Percentiles rank a stretch among this genome's conserved stretches.
phyloP scores from a whole-genome alignment of 2,888 invertebrate species.

The Chironomus tentans region DNA sequence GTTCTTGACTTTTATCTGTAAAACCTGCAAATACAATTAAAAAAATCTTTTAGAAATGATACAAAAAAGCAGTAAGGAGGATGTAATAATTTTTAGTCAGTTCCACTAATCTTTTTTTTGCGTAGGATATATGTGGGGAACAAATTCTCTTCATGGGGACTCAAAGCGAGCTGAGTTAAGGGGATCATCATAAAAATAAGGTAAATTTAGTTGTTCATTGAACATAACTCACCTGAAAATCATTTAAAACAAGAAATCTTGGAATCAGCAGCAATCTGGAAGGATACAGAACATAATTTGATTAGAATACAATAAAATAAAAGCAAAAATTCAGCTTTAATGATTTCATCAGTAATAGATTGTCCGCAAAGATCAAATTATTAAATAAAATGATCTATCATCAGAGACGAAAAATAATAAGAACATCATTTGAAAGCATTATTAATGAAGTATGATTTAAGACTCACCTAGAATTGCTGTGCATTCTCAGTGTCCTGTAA shows the following conservation, averaged over 20 bases:
- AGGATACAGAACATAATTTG: background rate
- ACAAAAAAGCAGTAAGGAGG: too few relatives aligned
- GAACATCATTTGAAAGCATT: slow-evolving; percentile 30
- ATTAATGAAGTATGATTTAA: slow-evolving; percentile 12
- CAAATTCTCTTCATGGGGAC: slow-evolving; percentile 31
- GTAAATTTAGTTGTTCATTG: background rate
- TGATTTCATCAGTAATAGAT: background rate
- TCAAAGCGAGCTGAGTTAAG: slow-evolving; percentile 36
- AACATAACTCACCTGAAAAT: background rate
- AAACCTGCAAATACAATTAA: too few relatives aligned
- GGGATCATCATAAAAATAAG: slow-evolving; percentile 1
- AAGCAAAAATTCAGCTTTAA: background rate
- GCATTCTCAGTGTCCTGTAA: background rate
- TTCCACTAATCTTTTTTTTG: slow-evolving; percentile 12
- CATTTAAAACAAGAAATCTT: background rate
- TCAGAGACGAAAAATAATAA: slow-evolving; percentile 34
- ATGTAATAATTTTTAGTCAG: background rate
- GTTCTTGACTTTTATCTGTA: too few relatives aligned
- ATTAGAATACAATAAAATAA: background rate
- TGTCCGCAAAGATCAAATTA: slow-evolving; percentile 28
- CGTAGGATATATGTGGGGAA: slow-evolving; percentile 28
- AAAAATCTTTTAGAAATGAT: too few relatives aligned
- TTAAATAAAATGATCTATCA: slow-evolving; percentile 5
- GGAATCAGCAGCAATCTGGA: background rate
- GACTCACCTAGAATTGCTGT: slow-evolving; percentile 15